phyloP scores from a whole-genome alignment of 2,888 invertebrate species.

The Drepana falcataria region DNA sequence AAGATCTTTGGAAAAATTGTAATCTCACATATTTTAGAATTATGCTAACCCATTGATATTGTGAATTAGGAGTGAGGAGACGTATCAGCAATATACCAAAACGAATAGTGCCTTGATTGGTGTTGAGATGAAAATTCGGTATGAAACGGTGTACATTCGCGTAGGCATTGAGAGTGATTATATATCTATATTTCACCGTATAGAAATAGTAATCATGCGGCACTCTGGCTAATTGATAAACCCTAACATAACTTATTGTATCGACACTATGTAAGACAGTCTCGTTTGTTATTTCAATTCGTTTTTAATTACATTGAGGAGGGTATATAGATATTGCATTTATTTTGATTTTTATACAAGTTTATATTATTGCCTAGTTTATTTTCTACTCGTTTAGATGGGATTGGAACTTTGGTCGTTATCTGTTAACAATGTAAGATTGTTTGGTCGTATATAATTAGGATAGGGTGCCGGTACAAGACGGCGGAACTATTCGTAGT shows the following conservation, averaged over 20 bases:
- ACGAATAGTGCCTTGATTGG: constrained; percentile 74
- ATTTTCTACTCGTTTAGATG: constrained; percentile 66
- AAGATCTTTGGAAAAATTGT: constrained; percentile 54
- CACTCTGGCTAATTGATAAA: constrained; percentile 66
- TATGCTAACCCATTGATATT: constrained; percentile 66
- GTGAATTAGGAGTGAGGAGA: constrained; percentile 74
- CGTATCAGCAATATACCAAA: constrained; percentile 79
- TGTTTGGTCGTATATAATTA: constrained; percentile 23
- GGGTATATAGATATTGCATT: constrained; percentile 70
- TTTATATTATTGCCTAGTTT: constrained; percentile 62
- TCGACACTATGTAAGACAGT: constrained; percentile 57
- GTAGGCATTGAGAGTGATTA: constrained; percentile 63
- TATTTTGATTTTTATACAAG: constrained; percentile 72
- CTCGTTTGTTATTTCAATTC: constrained; percentile 70
- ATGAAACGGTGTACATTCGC: constrained; percentile 54
- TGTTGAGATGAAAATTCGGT: constrained; percentile 51
- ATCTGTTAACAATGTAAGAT: constrained; percentile 65
- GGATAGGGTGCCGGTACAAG: constrained; percentile 22
- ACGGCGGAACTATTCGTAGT: constrained; percentile 16
- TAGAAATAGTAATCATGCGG: constrained; percentile 77
- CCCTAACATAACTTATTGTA: constrained; percentile 43
- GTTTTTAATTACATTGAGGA: constrained; percentile 63
- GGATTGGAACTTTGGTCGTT: constrained; percentile 70
- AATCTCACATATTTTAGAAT: constrained; percentile 57
- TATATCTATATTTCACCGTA: constrained; percentile 77